Conservation (phyloP, 1,140 invertebrate species). For the Myzus persicae region DNA sequence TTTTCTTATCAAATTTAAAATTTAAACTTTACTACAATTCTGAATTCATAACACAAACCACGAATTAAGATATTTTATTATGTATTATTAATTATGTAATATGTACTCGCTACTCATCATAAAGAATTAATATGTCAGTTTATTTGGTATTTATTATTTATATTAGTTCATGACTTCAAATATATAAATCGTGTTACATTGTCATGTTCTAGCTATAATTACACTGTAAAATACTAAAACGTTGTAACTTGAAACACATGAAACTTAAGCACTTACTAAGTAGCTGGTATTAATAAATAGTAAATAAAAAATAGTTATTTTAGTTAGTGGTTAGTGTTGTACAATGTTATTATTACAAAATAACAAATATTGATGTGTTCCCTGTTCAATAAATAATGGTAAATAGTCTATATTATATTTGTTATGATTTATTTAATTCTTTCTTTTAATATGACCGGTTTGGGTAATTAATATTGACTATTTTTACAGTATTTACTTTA, state of each 20-base stretch:
- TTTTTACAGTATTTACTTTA: not conserved
- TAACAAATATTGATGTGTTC: no score
- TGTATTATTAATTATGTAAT: no score
- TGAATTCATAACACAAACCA: no score
- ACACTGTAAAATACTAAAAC: not conserved
- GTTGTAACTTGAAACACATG: no score
- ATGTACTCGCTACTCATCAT: no score
- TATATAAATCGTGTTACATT: not conserved
- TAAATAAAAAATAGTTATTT: not conserved
- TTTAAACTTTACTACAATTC: not conserved
- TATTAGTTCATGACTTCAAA: no score
- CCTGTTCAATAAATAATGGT: not conserved
- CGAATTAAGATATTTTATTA: no score
- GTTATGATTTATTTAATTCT: no score
- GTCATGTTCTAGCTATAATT: not conserved
- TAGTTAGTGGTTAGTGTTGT: not conserved
- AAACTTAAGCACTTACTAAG: not conserved
- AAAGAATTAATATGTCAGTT: no score
- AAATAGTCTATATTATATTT: no score
- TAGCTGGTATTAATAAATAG: not conserved
- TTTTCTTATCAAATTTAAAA: conserved; percentile 8
- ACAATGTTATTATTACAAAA: not conserved
- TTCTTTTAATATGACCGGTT: not conserved
- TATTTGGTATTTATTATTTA: not conserved
- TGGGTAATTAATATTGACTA: not conserved